Conservation (phyloP, 2,797 vertebrate genomes). For the Falco novaeseelandiae region DNA sequence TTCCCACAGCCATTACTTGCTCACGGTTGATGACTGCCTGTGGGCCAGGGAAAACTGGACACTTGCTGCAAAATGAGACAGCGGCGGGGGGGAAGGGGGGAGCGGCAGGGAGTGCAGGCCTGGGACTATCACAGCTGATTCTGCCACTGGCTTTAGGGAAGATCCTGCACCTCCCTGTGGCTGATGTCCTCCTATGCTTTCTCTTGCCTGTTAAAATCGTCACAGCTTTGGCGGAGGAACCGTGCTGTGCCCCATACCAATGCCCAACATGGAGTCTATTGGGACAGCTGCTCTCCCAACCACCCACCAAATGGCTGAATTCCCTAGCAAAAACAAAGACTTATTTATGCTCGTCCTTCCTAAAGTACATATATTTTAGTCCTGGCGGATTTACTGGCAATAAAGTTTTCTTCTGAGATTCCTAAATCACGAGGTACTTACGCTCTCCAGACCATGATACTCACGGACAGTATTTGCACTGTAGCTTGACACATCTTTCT, state of each 20-base stretch:
- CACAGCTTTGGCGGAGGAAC: not conserved
- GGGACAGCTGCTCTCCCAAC: not conserved
- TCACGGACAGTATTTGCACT: constrained; percentile 56
- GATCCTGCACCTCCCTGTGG: not conserved
- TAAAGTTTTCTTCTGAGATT: constrained; percentile 53
- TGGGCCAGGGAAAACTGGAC: not conserved
- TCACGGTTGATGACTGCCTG: not conserved
- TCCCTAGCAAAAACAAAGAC: constrained; percentile 32
- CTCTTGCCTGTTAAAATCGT: not conserved
- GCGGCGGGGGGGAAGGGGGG: too few species aligned
- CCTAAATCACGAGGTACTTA: constrained; percentile 44
- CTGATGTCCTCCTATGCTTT: not conserved
- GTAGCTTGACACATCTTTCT: constrained; percentile 52
- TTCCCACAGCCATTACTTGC: not conserved
- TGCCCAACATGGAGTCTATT: not conserved
- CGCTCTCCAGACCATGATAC: constrained; percentile 19
- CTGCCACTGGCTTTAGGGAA: not conserved
- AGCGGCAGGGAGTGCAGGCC: not conserved
- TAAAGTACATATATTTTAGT: constrained; percentile 26
- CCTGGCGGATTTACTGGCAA: constrained; percentile 35
- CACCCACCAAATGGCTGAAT: not conserved
- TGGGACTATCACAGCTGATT: not conserved
- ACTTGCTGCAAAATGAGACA: not conserved
- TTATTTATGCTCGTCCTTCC: constrained; percentile 12
- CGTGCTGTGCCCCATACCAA: not conserved